Conservation (phyloP, 2,888 invertebrate genomes). For the Plemyria rubiginata region DNA sequence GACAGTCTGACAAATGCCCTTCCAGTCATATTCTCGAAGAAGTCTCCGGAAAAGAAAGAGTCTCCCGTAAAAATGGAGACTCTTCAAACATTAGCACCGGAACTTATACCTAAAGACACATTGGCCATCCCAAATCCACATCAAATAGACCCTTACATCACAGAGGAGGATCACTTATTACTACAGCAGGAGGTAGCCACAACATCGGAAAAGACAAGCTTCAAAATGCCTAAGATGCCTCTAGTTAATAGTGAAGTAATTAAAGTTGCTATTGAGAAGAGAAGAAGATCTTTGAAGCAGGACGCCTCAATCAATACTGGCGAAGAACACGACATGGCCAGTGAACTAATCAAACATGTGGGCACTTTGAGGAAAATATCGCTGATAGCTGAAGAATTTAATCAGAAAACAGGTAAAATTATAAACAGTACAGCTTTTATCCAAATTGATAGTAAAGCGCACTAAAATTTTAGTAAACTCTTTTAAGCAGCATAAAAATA, state of each 20-base stretch:
- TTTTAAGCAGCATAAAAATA: no score
- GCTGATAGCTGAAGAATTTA: constrained; percentile 79
- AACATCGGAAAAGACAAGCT: constrained; percentile 40
- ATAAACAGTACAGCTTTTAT: background rate
- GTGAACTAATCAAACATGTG: constrained; percentile 70
- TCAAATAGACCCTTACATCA: constrained; percentile 16
- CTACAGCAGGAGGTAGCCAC: constrained; percentile 39
- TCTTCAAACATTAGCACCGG: constrained; percentile 65
- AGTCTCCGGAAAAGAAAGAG: constrained; percentile 55
- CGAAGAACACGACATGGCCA: constrained; percentile 68
- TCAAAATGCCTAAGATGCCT: constrained; percentile 77
- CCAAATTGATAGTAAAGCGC: no score
- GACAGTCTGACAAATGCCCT: constrained; percentile 71
- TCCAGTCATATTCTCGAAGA: constrained; percentile 64
- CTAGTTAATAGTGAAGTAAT: constrained; percentile 66
- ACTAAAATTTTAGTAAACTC: no score
- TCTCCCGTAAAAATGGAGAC: constrained; percentile 66
- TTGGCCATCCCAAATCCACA: constrained; percentile 46
- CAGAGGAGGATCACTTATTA: constrained; percentile 18
- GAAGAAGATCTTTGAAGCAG: constrained; percentile 49
- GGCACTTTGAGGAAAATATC: constrained; percentile 73
- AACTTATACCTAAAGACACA: constrained; percentile 62
- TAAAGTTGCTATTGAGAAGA: constrained; percentile 55
- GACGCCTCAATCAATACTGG: constrained; percentile 68
- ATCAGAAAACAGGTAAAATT: constrained; percentile 75